Evolutionary conservation across 2,888 invertebrate genomes (phyloP), one percentile per base, ranked within the genome.

Genomic region (Lydus trimaculatus): DNA sequence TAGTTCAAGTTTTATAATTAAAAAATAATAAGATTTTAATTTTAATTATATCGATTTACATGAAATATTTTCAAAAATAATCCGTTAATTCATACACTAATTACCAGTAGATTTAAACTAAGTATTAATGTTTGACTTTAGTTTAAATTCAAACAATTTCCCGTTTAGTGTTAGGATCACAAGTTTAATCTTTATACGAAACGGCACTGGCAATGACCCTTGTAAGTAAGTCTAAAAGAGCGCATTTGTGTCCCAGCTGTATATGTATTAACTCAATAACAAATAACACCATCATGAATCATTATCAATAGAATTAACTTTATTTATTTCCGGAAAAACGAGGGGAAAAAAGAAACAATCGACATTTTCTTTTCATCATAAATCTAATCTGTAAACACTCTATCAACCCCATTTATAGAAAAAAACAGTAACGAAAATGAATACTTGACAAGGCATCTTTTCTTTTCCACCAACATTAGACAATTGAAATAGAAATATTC

Each of bases 131-230:
- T 52, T 52, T 52, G 25, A 20, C 25, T 25, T 2, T 52, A 48
- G 9, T 48, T 48, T 23, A 52, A 25, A 52, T 52, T 52, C 25
- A 52, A 25, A 52, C 25, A 25, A 25, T 52, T 25, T 52, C 52
- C n/a, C 48, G 48, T 48, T 20, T 48, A 8, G 48, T 23, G 48
- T 48, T 48, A 48, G 20, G 9, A 48, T 48, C 48, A 48, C 48
- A 20, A 48, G 48, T 48, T 48, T 48, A 48, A 48, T 48, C 48
- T 48, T 48, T 48, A 52, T 52, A 25, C 25, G 52, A 52, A 52
- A 52, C 52, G 25, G 25, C 52, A 23, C 52, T 52, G 52, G 52
- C 52, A 52, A 52, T 52, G 52, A 52, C 52, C 52, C 52, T 25
- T 52, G 23, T 52, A 25, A 25, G 25, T 25, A 52, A 25, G 15